Conservation (phyloP, 2,113 vertebrate genomes). For the Hydrolagus affinis region DNA sequence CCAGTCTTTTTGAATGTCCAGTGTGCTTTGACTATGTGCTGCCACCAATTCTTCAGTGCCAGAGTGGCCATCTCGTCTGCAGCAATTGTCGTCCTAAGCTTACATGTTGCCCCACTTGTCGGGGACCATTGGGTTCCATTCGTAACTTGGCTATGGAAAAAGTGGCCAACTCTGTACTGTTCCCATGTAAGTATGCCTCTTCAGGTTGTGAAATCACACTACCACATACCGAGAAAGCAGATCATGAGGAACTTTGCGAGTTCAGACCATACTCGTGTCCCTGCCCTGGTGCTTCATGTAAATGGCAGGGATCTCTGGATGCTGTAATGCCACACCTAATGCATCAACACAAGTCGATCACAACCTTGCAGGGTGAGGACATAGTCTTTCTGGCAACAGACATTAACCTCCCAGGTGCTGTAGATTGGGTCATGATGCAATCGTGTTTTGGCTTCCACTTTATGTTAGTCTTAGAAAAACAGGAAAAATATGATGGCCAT, state of each 20-base stretch:
- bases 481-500: conserved; percentile 97
- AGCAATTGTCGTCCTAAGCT: conserved; percentile 98
- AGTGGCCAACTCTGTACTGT: conserved; percentile 96
- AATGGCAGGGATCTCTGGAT: conserved; percentile 96
- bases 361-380: conserved; percentile 97
- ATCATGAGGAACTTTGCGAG: conserved; percentile 97
- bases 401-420: conserved; percentile 95
- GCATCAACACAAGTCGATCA: conserved; percentile 98
- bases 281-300: conserved; percentile 92
- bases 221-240: conserved; percentile 95
- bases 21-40: conserved; percentile 99
- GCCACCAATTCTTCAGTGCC: conserved; percentile 95
- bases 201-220: conserved; percentile 94
- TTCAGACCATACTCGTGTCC: conserved; percentile 96
- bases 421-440: conserved; percentile 99
- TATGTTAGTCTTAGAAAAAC: conserved; percentile 97
- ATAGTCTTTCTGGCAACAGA: conserved; percentile 96
- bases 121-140: conserved; percentile 92
- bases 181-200: conserved; percentile 95
- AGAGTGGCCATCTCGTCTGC: conserved; percentile 95
- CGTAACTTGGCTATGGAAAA: conserved; percentile 99
- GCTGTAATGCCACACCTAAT: conserved; percentile 97
- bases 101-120: conserved; percentile 94
- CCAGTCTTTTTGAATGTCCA: conserved; percentile 95
- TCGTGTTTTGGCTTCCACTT: conserved; percentile 98